Base-by-base conservation (phyloP, 2,797 vertebrate genomes). In the Streptopelia turtur region DNA sequence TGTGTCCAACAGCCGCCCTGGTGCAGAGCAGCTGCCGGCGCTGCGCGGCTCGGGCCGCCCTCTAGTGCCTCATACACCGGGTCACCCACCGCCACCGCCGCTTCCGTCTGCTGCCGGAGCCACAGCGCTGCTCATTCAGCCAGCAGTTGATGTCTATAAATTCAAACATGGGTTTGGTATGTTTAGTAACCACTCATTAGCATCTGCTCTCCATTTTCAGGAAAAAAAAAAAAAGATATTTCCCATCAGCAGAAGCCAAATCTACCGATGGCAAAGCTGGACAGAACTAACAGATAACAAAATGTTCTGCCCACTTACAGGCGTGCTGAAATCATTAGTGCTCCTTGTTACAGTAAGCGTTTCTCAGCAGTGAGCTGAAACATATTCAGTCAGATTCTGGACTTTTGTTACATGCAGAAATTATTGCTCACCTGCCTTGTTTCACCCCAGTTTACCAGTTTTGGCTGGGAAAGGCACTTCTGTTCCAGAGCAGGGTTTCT, bases 1-100 rank as follows among this genome's bases (percentile, higher is more conserved):
- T 5, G 5, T 5, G 4, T 6, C 56, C 71, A 13, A 4, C 47
- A 49, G 30, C 37, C 2, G 0, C 2, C 10, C 16, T 25, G 24
- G 21, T 28, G 47, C 37, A 8, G 52, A 31, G n/a, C 16, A 6
- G 13, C 8, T 50, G 49, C 49, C 49, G 16, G 13, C 16, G 22
- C 37, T 13, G 72, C 25, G 6, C 30, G 24, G 65, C 45, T n/a
- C 20, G 28, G 21, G 55, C 33, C 31, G n/a, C 75, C 49, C 57
- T 63, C 50, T 76, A 64, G 39, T 28, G 72, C 23, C 39, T 8
- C 8, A 33, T 39, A 59, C 13, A 3, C 9, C 5, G 37, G 13
- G 25, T 10, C 37, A 31, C 6, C 10, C 61, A 43, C 16, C 13
- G 14, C 25, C 82, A 49, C 37, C 3, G 1, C 1, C 25, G 4